Conservation (phyloP, 2,797 vertebrate genomes). For the Triplophysa bombifrons region DNA sequence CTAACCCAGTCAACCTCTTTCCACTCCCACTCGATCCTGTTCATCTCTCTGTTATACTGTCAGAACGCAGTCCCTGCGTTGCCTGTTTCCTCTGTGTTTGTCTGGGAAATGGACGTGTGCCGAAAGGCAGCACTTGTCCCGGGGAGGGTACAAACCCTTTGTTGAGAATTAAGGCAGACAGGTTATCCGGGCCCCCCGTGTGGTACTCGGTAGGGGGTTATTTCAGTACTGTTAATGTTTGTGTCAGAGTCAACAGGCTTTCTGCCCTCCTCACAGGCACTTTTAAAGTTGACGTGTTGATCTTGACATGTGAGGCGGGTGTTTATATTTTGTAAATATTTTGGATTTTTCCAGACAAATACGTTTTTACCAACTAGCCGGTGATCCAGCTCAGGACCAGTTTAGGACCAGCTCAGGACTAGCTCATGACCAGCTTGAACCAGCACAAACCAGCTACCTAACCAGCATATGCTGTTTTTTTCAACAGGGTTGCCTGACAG, state of each 20-base stretch:
- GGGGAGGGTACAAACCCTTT: background rate
- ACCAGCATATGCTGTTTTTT: too few species aligned
- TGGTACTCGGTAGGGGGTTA: background rate
- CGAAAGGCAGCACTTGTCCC: background rate
- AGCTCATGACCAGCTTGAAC: too few species aligned
- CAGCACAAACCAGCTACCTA: too few species aligned
- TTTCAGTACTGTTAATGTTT: constrained; percentile 12
- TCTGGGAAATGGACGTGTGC: background rate
- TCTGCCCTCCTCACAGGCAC: background rate
- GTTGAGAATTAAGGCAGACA: background rate
- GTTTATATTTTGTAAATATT: too few species aligned
- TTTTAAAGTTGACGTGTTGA: background rate
- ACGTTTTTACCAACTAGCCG: too few species aligned
- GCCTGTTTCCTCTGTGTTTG: background rate
- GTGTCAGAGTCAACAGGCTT: constrained; percentile 5
- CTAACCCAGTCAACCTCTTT: constrained; percentile 35
- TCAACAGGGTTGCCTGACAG: too few species aligned
- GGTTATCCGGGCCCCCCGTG: background rate
- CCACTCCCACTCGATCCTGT: constrained; percentile 27
- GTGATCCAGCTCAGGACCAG: too few species aligned
- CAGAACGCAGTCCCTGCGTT: background rate
- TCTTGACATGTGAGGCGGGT: background rate
- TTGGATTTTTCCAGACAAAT: too few species aligned
- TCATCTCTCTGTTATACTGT: background rate
- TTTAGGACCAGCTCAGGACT: too few species aligned